Evolutionary conservation across 2,113 vertebrate genomes (phyloP).

Genomic region (Ochotona curzoniae): DNA sequence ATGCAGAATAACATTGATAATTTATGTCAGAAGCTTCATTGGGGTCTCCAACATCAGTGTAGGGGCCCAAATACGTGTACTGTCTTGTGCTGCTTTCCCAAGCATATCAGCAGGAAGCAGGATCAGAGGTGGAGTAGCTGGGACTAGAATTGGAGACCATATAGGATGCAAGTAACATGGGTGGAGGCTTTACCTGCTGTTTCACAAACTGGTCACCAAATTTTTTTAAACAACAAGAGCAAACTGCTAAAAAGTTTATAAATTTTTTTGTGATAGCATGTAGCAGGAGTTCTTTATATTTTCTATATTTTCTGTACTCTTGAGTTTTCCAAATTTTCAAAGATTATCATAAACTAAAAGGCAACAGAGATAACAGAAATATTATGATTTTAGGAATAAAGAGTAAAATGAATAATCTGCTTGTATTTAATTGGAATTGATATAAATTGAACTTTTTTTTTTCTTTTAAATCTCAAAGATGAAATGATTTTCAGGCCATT

Average conservation of each 20-base stretch:
- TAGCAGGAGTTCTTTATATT: not conserved
- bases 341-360: constrained; percentile 43
- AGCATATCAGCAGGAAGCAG: too few species aligned
- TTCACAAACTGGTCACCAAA: too few species aligned
- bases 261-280: not conserved
- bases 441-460: constrained; percentile 7
- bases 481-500: constrained; percentile 24
- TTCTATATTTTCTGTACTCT: not conserved
- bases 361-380: not conserved
- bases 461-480: constrained; percentile 28
- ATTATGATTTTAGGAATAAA: not conserved
- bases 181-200: too few species aligned
- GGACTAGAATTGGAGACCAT: too few species aligned
- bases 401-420: constrained; percentile 43
- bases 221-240: not conserved
- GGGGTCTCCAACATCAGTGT: too few species aligned
- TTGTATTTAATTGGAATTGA: not conserved
- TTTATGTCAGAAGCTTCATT: not conserved
- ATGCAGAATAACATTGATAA: not conserved
- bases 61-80: too few species aligned
- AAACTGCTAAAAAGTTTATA: not conserved
- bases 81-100: too few species aligned
- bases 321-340: constrained; percentile 36
- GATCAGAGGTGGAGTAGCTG: too few species aligned
- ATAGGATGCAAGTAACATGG: too few species aligned